Evolutionary conservation across 2,888 invertebrate genomes (phyloP), one percentile per base, ranked within the genome.

Genomic region (Cephus rjabovi): DNA sequence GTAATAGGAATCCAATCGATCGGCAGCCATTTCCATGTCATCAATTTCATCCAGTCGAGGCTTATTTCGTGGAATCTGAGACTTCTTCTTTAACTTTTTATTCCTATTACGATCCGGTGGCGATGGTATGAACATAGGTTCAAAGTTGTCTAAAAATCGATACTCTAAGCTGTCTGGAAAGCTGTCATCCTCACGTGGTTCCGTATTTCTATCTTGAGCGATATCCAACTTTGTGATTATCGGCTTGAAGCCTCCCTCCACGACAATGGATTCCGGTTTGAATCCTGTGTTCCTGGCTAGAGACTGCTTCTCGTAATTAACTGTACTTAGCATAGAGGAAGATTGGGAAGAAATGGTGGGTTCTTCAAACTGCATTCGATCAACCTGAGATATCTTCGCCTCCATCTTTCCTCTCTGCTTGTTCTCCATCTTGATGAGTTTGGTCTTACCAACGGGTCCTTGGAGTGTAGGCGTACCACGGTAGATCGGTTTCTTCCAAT

Each of bases 181-280:
- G 0, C 90, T 87, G 83, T 92, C 92, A 77, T 92, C 92, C 30
- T 31, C 91, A 23, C 88, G 9, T 92, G 87, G 69, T 89, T 89
- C 3, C 89, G 89, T 31, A 90, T 86, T 15, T 88, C 78, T n/a
- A 69, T 31, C 37, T 12, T 76, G 40, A 68, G 56, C 4, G 33
- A 69, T 23, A 23, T 56, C 56, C 56, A 56, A 9, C 56, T 94
- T 94, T 76, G 93, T 92, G 12, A 95, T 93, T 34, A 97, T 97
- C 0, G 97, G 97, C 82, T 95, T 96, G 87, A 97, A 97, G 0
- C 97, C 97, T 79, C 96, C 95, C 92, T 97, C 97, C 23, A 97
- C 95, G 0, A 97, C 95, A 9, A 97, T 95, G 0, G 96, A 95
- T 83, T 95, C 95, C 0, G 97, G 96, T 89, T 96, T 95, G 85